A percentile compares a stretch with the other conserved stretches of the same genome.
phyloP scores from a whole-genome alignment of 2,797 vertebrate species.

The Alexandromys oeconomus region DNA sequence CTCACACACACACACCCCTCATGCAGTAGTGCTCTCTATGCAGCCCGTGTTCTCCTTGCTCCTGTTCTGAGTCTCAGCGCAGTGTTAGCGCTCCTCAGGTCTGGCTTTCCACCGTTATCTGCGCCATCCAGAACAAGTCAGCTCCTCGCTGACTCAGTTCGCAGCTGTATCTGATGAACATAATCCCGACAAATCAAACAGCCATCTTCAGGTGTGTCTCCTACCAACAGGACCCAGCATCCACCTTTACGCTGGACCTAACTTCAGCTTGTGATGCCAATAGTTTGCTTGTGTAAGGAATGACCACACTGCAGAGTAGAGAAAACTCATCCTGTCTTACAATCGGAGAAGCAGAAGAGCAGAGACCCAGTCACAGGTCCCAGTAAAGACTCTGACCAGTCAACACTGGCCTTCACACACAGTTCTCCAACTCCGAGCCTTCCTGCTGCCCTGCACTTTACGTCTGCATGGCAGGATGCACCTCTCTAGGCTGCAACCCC shows the following conservation, averaged over 20 bases:
- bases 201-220: neutral
- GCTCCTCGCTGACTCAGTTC: neutral
- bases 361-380: neutral
- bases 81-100: neutral
- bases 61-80: neutral
- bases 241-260: neutral
- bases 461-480: neutral
- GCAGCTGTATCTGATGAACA: neutral
- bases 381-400: rapidly evolving
- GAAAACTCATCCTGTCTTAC: neutral
- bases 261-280: neutral
- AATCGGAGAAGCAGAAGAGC: neutral
- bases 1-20: no score
- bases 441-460: neutral
- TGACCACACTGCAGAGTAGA: neutral
- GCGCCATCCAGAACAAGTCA: neutral
- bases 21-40: neutral
- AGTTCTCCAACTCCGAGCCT: neutral
- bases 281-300: neutral
- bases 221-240: neutral
- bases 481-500: neutral
- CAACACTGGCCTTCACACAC: neutral
- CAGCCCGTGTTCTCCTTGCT: neutral
- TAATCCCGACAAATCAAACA: neutral
- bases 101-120: neutral